Conservation (phyloP, 1,140 invertebrate genomes). For the Tetragonula clypearis region DNA sequence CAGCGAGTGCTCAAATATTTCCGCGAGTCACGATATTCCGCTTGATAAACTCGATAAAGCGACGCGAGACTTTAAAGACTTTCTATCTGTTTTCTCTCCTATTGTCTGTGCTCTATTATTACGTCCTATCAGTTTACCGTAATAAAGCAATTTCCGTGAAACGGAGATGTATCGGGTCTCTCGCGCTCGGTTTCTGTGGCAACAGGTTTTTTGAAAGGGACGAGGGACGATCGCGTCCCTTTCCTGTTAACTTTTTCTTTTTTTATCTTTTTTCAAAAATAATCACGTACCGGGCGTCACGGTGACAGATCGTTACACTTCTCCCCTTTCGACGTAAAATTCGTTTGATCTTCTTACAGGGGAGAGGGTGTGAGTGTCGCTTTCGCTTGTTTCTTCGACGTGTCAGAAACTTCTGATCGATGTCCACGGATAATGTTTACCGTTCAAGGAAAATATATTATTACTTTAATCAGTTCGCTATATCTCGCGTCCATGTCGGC, state of each 20-base stretch:
- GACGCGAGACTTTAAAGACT: neutral
- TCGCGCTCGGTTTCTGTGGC: neutral
- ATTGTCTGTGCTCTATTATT: neutral
- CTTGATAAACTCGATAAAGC: neutral
- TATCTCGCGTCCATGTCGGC: neutral
- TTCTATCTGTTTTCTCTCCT: neutral
- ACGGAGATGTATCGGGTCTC: neutral
- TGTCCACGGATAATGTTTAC: slow-evolving; percentile 13
- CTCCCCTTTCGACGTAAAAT: neutral
- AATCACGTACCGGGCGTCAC: neutral
- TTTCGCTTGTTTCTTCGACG: neutral
- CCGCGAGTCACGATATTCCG: neutral
- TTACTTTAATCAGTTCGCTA: slow-evolving; percentile 11
- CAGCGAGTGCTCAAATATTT: neutral
- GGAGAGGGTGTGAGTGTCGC: neutral
- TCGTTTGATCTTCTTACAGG: slow-evolving; percentile 50
- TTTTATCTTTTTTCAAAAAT: neutral
- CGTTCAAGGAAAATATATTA: slow-evolving; percentile 19
- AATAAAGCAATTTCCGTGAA: neutral
- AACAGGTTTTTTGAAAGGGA: neutral
- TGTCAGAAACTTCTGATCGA: slow-evolving; percentile 33
- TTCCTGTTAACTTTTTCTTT: neutral
- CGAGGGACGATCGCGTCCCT: neutral
- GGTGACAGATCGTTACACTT: neutral
- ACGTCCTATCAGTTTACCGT: neutral